phyloP scores from a whole-genome alignment of 2,888 invertebrate species.

The Drosophila helvetica region DNA sequence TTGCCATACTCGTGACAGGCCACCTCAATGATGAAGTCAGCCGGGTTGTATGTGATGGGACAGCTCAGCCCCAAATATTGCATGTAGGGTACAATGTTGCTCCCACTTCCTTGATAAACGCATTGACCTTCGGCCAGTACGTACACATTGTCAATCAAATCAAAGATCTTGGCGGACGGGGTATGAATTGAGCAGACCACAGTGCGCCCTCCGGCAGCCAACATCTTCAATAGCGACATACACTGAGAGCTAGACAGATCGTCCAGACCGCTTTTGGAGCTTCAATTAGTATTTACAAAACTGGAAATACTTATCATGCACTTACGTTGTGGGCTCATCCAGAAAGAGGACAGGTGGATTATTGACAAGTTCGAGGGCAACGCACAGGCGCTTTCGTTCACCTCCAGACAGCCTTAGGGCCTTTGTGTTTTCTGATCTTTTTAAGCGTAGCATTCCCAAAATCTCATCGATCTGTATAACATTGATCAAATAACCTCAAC shows the following conservation, averaged over 20 bases:
- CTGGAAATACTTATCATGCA: not conserved
- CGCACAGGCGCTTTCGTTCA: constrained; percentile 95
- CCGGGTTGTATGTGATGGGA: constrained; percentile 97
- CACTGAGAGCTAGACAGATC: constrained; percentile 96
- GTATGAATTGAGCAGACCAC: constrained; percentile 98
- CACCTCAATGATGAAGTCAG: constrained; percentile 95
- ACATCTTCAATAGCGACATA: constrained; percentile 91
- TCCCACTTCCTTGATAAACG: constrained; percentile 92
- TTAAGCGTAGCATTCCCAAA: constrained; percentile 90
- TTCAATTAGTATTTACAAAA: not conserved
- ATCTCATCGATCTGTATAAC: constrained; percentile 92
- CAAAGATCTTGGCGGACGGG: constrained; percentile 96
- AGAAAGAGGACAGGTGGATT: constrained; percentile 98
- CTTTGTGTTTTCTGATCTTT: constrained; percentile 89
- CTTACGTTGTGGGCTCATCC: constrained; percentile 98
- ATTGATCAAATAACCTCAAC: not conserved
- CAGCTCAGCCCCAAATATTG: constrained; percentile 91
- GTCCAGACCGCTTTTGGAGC: constrained; percentile 91
- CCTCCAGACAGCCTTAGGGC: constrained; percentile 94
- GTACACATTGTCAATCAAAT: constrained; percentile 96
- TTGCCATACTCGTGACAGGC: constrained; percentile 91
- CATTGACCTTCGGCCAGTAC: constrained; percentile 95
- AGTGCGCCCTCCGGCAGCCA: constrained; percentile 94
- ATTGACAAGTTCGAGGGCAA: constrained; percentile 94
- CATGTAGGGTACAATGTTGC: constrained; percentile 92